Percentiles rank a stretch among this genome's conserved stretches.
Conservation (phyloP, 2,113 vertebrate species). For the Acrocephalus arundinaceus region DNA sequence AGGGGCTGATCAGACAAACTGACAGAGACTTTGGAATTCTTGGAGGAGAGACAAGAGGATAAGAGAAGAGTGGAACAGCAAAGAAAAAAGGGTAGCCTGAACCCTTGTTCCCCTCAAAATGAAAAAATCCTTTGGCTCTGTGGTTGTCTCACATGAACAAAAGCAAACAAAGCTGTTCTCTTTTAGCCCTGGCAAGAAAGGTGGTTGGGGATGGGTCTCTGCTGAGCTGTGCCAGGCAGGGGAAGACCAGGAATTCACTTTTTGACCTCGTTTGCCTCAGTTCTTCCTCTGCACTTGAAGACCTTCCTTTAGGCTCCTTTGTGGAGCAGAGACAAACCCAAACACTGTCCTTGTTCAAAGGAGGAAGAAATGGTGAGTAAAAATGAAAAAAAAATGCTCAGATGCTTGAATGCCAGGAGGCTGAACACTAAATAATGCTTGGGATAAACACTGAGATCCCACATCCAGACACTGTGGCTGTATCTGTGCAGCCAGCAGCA, state of each 20-base stretch:
- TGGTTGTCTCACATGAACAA: neutral
- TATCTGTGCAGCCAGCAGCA: neutral
- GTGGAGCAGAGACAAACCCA: neutral
- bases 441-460: neutral
- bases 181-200: neutral
- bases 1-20: neutral
- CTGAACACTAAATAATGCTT: neutral
- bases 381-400: neutral
- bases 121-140: neutral
- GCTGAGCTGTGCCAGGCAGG: neutral
- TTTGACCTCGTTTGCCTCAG: neutral
- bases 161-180: neutral
- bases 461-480: neutral
- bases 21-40: neutral
- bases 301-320: neutral
- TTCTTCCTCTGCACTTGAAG: neutral
- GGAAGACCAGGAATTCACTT: neutral
- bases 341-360: neutral
- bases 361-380: neutral
- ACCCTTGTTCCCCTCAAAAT: neutral
- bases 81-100: neutral
- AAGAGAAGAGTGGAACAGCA: neutral
- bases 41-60: neutral
- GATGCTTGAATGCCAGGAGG: neutral
- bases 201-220: neutral